Evolutionary conservation across 2,797 vertebrate species (phyloP).

Genomic region (Sebastes alutus): DNA sequence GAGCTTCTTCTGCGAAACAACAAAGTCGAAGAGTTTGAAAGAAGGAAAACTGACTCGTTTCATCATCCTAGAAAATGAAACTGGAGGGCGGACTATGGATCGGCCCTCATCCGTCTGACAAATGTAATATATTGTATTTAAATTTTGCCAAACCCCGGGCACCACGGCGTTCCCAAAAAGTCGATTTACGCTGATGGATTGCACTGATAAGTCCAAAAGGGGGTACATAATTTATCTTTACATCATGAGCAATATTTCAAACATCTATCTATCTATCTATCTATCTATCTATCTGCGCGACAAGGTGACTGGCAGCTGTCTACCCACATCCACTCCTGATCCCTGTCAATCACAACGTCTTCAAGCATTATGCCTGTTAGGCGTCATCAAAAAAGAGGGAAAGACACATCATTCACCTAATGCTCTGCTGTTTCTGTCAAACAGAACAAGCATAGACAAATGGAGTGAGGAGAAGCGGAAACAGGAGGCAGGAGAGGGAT

Average conservation of each 20-base stretch:
- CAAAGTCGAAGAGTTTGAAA: conserved; percentile 8
- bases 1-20: background rate
- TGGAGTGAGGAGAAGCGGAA: conserved; percentile 23
- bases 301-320: conserved; percentile 37
- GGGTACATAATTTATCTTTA: background rate
- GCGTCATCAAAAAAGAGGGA: conserved; percentile 55
- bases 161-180: background rate
- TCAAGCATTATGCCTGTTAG: conserved; percentile 54
- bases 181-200: conserved; percentile 20
- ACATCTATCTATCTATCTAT: conserved; percentile 1
- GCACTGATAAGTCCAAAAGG: background rate
- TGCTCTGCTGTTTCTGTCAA: conserved; percentile 60
- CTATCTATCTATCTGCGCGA: conserved; percentile 1
- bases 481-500: conserved; percentile 15
- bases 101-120: background rate
- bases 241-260: background rate
- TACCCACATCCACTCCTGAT: conserved; percentile 47
- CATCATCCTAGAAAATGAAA: background rate
- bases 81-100: background rate
- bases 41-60: background rate
- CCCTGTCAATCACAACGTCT: conserved; percentile 40
- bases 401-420: conserved; percentile 65
- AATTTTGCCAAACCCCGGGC: conserved; percentile 10
- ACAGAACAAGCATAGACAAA: conserved; percentile 23
- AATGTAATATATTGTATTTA: conserved; percentile 10